These are phyloP conservation scores for Agonopterix heracliana DNA, from an alignment of 2,888 invertebrate genomes.

Conservation along the genomic window DNA sequence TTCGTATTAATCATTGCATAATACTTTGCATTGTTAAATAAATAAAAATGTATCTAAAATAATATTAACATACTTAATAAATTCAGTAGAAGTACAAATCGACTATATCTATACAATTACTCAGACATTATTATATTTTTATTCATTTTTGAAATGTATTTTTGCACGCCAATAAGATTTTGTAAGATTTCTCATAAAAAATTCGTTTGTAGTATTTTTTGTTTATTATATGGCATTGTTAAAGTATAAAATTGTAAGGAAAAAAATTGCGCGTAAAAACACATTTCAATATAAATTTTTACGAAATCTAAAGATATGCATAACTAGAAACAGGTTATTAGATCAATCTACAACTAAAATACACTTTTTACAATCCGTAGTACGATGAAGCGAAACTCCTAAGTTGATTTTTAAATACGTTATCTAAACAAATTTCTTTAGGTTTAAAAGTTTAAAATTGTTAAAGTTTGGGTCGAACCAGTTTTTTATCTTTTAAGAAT, in stretches of 20 bases:
- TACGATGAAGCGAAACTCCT: constrained; percentile 65
- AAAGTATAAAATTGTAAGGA: not conserved
- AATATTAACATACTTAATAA: constrained; percentile 41
- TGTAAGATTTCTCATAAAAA: not conserved
- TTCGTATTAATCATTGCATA: too few relatives aligned
- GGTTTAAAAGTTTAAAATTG: constrained; percentile 26
- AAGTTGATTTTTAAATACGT: constrained; percentile 57
- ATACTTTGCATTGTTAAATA: constrained; percentile 7
- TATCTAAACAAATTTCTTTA: constrained; percentile 41
- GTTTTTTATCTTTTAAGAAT: too few relatives aligned
- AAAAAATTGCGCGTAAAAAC: constrained; percentile 19
- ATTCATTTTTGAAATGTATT: constrained; percentile 30
- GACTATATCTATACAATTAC: constrained; percentile 44
- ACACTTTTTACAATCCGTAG: constrained; percentile 72
- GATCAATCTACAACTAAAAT: constrained; percentile 69
- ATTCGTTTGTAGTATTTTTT: not conserved
- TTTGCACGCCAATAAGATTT: constrained; percentile 22
- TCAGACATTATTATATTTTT: constrained; percentile 32
- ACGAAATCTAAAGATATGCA: constrained; percentile 72
- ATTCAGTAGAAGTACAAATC: constrained; percentile 41
- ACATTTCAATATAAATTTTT: constrained; percentile 37
- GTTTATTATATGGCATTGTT: not conserved
- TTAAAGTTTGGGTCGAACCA: too few relatives aligned
- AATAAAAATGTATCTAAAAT: constrained; percentile 27
- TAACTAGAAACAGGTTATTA: constrained; percentile 72